These are phyloP conservation scores for Mesochorus sp. DNA, from an alignment of 2,888 invertebrate genomes.

Conservation along the genomic window DNA sequence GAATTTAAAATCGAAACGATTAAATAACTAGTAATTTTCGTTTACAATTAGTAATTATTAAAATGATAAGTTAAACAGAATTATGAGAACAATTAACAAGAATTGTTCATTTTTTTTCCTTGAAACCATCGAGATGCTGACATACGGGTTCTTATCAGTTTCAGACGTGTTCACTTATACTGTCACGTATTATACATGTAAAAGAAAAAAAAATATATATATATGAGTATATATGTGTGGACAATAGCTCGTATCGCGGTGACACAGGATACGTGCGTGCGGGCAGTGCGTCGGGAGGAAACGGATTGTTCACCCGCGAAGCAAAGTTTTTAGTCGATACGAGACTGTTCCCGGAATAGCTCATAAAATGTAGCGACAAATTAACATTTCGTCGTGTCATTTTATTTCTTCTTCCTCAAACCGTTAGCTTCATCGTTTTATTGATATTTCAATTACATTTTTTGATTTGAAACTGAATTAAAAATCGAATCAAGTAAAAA, in stretches of 20 bases:
- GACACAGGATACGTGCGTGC: constrained; percentile 51
- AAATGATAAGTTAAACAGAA: no score
- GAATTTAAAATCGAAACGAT: no score
- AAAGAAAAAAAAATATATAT: no score
- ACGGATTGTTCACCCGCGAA: constrained; percentile 39
- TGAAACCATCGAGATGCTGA: neutral
- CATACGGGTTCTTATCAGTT: constrained; percentile 10
- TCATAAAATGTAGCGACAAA: constrained; percentile 37
- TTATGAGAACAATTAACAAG: neutral
- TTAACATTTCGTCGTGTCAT: neutral
- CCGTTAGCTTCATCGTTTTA: neutral
- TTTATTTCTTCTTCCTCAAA: neutral
- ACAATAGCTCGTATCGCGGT: constrained; percentile 42
- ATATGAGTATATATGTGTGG: neutral
- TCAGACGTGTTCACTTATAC: neutral
- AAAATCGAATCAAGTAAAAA: neutral
- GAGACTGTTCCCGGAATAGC: constrained; percentile 19
- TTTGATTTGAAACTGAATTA: neutral
- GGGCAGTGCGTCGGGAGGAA: constrained; percentile 40
- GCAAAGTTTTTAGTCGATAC: constrained; percentile 40
- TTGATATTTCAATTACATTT: neutral
- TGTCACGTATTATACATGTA: neutral
- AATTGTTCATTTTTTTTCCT: neutral
- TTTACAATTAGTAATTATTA: no score
- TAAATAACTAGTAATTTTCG: no score